These are phyloP conservation scores for Ramphastos sulfuratus DNA, from an alignment of 2,113 vertebrate species.

Conservation along the genomic window DNA sequence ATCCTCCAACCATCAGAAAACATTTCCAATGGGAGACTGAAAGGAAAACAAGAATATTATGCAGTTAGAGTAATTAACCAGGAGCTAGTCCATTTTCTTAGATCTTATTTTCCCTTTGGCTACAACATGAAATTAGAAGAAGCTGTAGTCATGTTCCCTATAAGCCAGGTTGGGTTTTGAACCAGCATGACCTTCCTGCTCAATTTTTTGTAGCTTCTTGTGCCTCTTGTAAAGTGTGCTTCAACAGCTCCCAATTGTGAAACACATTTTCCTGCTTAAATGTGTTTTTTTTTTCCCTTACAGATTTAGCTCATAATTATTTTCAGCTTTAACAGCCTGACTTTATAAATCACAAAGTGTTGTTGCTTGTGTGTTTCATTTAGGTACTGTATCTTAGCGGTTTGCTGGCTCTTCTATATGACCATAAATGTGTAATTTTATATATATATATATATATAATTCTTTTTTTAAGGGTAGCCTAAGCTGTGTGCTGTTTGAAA, in stretches of 20 bases:
- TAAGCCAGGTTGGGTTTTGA: background rate
- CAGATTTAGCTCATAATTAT: slow-evolving; percentile 12
- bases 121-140: background rate
- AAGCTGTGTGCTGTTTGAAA: background rate
- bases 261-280: background rate
- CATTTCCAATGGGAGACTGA: background rate
- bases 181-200: background rate
- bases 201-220: slow-evolving; percentile 37
- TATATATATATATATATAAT: background rate
- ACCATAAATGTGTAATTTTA: background rate
- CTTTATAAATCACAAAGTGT: background rate
- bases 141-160: background rate
- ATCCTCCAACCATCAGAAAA: background rate
- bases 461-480: background rate
- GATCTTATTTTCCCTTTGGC: background rate
- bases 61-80: background rate
- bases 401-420: background rate
- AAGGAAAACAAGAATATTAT: background rate
- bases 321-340: slow-evolving; percentile 20
- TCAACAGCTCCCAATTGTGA: slow-evolving; percentile 18
- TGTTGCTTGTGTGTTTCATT: background rate
- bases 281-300: background rate
- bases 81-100: background rate
- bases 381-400: background rate
- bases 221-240: slow-evolving; percentile 6